A percentile compares a stretch with the other conserved stretches of the same genome.
Evolutionary conservation across 2,797 vertebrate species (phyloP).

Genomic region (Smutsia temminckii): DNA sequence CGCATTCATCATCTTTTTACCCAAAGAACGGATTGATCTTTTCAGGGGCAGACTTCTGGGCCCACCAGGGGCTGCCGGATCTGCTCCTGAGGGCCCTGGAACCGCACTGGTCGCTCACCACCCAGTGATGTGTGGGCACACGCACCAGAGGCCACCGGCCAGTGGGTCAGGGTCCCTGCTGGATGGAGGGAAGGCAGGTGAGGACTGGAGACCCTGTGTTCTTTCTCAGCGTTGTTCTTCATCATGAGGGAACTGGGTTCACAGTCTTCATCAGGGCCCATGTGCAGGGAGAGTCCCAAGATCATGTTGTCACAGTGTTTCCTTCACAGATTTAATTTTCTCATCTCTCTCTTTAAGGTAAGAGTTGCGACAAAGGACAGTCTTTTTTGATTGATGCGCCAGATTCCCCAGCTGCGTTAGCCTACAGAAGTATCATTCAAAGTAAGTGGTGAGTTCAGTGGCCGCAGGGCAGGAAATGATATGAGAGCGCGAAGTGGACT

Average conservation of each 20-base stretch:
- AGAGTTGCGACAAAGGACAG: slow-evolving; percentile 93
- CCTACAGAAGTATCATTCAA: slow-evolving; percentile 90
- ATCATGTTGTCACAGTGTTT: background rate
- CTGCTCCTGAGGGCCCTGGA: background rate
- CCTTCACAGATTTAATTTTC: background rate
- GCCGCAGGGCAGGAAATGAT: background rate
- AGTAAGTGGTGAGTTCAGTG: slow-evolving; percentile 86
- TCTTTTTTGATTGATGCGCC: slow-evolving; percentile 91
- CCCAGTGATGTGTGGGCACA: background rate
- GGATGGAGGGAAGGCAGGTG: too few relatives aligned
- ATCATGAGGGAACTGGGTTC: too few relatives aligned
- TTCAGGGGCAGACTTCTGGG: background rate
- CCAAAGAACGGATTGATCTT: background rate
- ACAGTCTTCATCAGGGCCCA: rapidly evolving
- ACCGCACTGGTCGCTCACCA: background rate
- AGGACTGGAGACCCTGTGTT: rapidly evolving
- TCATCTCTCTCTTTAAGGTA: slow-evolving; percentile 83
- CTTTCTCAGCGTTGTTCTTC: background rate
- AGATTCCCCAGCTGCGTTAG: slow-evolving; percentile 90
- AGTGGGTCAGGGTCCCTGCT: background rate
- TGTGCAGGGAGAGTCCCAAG: background rate
- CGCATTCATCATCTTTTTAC: background rate
- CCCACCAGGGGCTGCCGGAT: background rate
- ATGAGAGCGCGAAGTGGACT: background rate
- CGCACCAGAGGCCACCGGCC: background rate